Base-by-base conservation (phyloP, 2,888 invertebrate genomes). In the Chrysomela aeneicollis region DNA sequence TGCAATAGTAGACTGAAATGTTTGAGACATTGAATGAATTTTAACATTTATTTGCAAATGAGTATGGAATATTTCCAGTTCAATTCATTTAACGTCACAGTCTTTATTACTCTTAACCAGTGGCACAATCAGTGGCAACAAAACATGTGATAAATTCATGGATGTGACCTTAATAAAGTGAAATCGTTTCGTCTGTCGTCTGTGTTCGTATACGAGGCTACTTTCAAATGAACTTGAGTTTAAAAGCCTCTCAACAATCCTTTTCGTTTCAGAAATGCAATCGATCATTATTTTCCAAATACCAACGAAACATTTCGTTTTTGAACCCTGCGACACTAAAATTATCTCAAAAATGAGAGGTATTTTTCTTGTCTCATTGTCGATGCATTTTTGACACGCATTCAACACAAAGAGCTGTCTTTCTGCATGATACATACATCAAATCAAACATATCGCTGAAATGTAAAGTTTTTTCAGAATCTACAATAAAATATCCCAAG, bases 81-180 rank as follows among this genome's bases (percentile, higher is more conserved):
- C 42, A 63, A 63, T 59, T 58, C 46, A 57, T 59, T 26, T 42
- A 18, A 54, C 64, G 64, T 61, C 61, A 59, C 50, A 60, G 49
- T 55, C 51, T 64, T 66, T 47, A 64, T 57, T 67, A 30, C 59
- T 62, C 59, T 42, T 52, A 66, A 68, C 68, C 68, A 68, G 68
- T 68, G 68, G 68, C 68, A 64, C 63, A 66, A 68, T 68, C 68
- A 68, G 68, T 68, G 68, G 68, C 68, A 61, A 64, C 68, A 68
- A 67, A 67, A 67, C 67, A 61, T 64, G 52, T 52, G 62, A 61
- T 64, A 59, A 58, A 64, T 47, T 66, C 52, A 65, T 63, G 55
- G 55, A 58, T 49, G 60, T 65, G 63, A 68, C 68, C 68, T 63
- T 59, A 61, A 60, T 65, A 61, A 65, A 68, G 61, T 66, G 65